Evolutionary conservation across 2,113 vertebrate genomes (phyloP), one percentile per base, ranked within the genome.

Genomic region (Triplophysa siluroides): DNA sequence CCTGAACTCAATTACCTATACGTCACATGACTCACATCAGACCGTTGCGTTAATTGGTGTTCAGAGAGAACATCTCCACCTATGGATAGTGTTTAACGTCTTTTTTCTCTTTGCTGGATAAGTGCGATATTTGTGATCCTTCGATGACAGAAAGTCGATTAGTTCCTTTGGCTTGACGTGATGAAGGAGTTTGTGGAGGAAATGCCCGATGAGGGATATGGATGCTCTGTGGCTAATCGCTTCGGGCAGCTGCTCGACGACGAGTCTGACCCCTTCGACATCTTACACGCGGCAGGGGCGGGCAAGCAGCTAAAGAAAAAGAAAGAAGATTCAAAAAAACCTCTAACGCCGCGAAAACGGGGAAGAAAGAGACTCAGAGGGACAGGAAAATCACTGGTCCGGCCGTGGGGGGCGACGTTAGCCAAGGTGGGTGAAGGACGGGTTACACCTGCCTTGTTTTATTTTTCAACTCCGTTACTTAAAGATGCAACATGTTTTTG

Each of bases 171-270:
- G 11, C 26, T 16, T 2, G 11, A 12, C 8, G 13, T 58, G 58
- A 91, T 94, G 91, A 92, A 93, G 83, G 89, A 89, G 73, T 60
- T 85, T n/a, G 76, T 87, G 52, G 88, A 87, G 43, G 86, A 88
- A 62, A 90, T 92, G 90, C 90, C 93, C 72, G 92, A 93, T 60
- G 87, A 50, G 66, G 83, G 78, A 8, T 98, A 93, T 79, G 93
- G 95, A 2, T 98, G 97, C 85, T 85, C 84, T 0, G 91, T 97
- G 47, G 90, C 93, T 63, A 98, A 97, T 89, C 93, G 96, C 85
- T 98, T 96, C 89, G 92, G 90, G 72, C 88, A 93, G 68, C 95
- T 98, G 33, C 90, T 95, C 83, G 96, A 96, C 79, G 94, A 96
- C 65, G 95, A 96, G 4, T 92, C 93, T 0, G 96, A 98, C 85